Evolutionary conservation across 2,113 vertebrate species (phyloP).

Genomic region (Xenopus borealis): DNA sequence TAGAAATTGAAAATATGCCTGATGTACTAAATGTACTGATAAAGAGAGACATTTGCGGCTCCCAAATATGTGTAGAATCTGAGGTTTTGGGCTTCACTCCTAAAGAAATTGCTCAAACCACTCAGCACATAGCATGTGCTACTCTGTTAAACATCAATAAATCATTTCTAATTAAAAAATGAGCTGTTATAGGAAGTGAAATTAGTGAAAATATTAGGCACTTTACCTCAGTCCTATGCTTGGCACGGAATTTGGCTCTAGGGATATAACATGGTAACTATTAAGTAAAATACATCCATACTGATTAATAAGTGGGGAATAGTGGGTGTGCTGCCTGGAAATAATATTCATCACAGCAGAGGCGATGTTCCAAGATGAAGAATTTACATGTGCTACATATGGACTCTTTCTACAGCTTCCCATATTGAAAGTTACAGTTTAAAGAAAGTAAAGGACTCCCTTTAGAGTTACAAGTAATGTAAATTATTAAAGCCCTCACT

Average conservation of each 20-base stretch:
- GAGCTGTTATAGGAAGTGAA: constrained; percentile 37
- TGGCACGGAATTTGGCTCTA: constrained; percentile 22
- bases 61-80: constrained; percentile 35
- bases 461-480: background rate
- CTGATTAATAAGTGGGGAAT: constrained; percentile 24
- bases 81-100: constrained; percentile 29
- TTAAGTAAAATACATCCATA: constrained; percentile 29
- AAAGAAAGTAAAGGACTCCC: background rate
- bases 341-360: constrained; percentile 26
- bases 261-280: constrained; percentile 37
- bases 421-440: background rate
- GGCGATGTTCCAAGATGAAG: constrained; percentile 20
- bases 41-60: constrained; percentile 20
- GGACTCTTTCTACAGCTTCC: background rate
- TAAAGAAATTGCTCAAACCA: constrained; percentile 28
- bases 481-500: background rate
- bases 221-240: constrained; percentile 17
- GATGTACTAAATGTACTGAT: constrained; percentile 14
- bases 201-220: constrained; percentile 38
- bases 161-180: constrained; percentile 35
- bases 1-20: constrained; percentile 7
- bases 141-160: constrained; percentile 30
- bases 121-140: constrained; percentile 22
- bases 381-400: constrained; percentile 23
- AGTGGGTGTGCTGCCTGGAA: constrained; percentile 30